phyloP scores from a whole-genome alignment of 92 coral and sea anemone species.

The Phenganax subtilis region DNA sequence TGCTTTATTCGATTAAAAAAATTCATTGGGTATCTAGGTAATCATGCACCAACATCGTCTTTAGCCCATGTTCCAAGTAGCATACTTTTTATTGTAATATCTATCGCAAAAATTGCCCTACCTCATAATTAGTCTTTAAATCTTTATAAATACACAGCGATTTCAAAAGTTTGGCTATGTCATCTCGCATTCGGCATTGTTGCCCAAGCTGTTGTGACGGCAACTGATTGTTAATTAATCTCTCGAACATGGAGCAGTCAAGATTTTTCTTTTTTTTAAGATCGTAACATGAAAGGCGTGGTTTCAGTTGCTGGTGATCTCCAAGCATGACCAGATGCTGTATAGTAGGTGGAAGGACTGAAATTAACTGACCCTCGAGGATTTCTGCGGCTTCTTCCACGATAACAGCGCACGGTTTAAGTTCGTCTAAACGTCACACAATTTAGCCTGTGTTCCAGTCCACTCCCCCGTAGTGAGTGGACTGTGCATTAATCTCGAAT shows the following conservation, averaged over 20 bases:
- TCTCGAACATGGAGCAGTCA: slow-evolving; percentile 78
- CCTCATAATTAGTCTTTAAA: slow-evolving; percentile 60
- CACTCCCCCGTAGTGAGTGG: too few species aligned
- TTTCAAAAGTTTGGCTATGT: slow-evolving; percentile 64
- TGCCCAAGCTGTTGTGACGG: slow-evolving; percentile 52
- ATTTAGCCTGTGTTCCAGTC: background rate
- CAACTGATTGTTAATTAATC: slow-evolving; percentile 54
- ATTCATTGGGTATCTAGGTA: too few species aligned
- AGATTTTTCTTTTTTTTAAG: slow-evolving; percentile 51
- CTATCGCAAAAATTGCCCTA: slow-evolving; percentile 9
- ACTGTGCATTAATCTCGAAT: too few species aligned
- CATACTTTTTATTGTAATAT: background rate
- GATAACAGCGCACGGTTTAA: slow-evolving; percentile 77
- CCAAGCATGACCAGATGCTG: slow-evolving; percentile 92
- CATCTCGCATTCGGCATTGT: slow-evolving; percentile 87
- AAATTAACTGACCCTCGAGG: slow-evolving; percentile 78
- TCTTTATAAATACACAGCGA: slow-evolving; percentile 50
- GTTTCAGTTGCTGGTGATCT: slow-evolving; percentile 77
- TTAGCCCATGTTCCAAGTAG: too few species aligned
- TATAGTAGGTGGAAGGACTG: slow-evolving; percentile 76
- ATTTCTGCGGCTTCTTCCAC: slow-evolving; percentile 96
- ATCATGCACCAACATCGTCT: too few species aligned
- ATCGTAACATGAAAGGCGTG: slow-evolving; percentile 52
- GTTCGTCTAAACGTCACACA: slow-evolving; percentile 43
- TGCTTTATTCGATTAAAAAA: too few species aligned